These are phyloP conservation scores for Zaprionus inermis DNA, from an alignment of 1,140 invertebrate genomes.

Conservation along the genomic window DNA sequence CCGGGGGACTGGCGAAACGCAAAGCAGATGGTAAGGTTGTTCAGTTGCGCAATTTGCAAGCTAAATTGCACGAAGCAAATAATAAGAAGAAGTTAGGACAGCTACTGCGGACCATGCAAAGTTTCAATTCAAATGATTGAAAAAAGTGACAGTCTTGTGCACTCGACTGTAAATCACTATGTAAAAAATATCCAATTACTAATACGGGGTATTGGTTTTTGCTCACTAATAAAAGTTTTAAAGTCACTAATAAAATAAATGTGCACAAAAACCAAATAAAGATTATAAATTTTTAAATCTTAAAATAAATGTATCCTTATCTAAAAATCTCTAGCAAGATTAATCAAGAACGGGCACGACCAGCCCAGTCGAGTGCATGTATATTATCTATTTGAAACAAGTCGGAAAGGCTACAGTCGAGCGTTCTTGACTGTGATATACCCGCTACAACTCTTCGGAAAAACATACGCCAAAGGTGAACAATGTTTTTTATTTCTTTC, in stretches of 20 bases:
- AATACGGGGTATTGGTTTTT: not conserved
- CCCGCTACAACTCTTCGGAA: too few species aligned
- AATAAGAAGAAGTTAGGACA: conserved; percentile 52
- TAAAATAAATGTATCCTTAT: not conserved
- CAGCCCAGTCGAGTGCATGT: too few species aligned
- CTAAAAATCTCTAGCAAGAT: not conserved
- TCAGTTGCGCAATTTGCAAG: conserved; percentile 52
- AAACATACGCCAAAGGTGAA: too few species aligned
- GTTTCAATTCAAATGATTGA: conserved; percentile 19
- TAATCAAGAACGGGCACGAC: not conserved
- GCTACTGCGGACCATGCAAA: conserved; percentile 58
- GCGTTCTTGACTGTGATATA: too few species aligned
- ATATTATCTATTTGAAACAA: too few species aligned
- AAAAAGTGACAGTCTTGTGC: not conserved
- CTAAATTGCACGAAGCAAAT: conserved; percentile 52
- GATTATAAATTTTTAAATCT: too few species aligned
- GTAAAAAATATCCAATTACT: not conserved
- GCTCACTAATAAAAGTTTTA: too few species aligned
- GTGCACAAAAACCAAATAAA: too few species aligned
- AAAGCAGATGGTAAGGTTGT: not conserved
- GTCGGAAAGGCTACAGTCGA: too few species aligned
- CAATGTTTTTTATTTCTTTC: too few species aligned
- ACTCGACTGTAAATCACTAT: not conserved
- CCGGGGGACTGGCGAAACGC: not conserved
- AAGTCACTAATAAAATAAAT: too few species aligned